Evolutionary conservation across 1,140 invertebrate genomes (phyloP).

Genomic region (Bombus waltoni): DNA sequence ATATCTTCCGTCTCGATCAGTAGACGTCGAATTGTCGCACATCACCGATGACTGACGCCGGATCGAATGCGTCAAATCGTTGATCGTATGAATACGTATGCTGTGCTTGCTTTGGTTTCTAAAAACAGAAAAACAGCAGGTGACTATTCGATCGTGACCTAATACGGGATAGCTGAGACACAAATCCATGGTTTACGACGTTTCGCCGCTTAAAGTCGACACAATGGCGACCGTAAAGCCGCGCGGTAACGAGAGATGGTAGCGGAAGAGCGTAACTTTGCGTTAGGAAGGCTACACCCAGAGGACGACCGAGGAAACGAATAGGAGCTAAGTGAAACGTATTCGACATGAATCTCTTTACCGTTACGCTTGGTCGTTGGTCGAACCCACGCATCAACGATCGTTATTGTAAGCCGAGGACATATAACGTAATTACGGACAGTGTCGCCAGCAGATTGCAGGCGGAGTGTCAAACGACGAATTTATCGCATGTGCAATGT

Average conservation of each 20-base stretch:
- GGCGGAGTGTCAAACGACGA: slow-evolving; percentile 63
- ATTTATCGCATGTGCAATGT: slow-evolving; percentile 25
- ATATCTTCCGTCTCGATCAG: no score
- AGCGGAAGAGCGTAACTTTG: slow-evolving; percentile 25
- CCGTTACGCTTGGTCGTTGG: slow-evolving; percentile 63
- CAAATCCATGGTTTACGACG: not conserved
- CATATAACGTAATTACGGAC: slow-evolving; percentile 70
- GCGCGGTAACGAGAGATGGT: slow-evolving; percentile 11
- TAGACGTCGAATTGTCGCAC: not conserved
- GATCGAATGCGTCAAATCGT: slow-evolving; percentile 5
- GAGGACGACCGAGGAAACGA: slow-evolving; percentile 58
- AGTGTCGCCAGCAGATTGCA: slow-evolving; percentile 55
- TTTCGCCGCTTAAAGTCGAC: not conserved
- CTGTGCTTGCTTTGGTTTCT: no score
- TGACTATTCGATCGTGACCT: not conserved
- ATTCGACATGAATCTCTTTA: slow-evolving; percentile 63
- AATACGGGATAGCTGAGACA: not conserved
- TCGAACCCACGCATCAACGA: slow-evolving; percentile 67
- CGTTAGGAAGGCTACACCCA: slow-evolving; percentile 35
- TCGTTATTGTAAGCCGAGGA: slow-evolving; percentile 68
- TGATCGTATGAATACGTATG: slow-evolving; percentile 1
- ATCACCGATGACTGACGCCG: not conserved
- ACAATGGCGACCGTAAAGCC: not conserved
- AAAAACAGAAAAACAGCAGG: no score
- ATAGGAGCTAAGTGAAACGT: slow-evolving; percentile 65